phyloP scores from a whole-genome alignment of 2,113 vertebrate genomes.

The Acanthochromis polyacanthus region DNA sequence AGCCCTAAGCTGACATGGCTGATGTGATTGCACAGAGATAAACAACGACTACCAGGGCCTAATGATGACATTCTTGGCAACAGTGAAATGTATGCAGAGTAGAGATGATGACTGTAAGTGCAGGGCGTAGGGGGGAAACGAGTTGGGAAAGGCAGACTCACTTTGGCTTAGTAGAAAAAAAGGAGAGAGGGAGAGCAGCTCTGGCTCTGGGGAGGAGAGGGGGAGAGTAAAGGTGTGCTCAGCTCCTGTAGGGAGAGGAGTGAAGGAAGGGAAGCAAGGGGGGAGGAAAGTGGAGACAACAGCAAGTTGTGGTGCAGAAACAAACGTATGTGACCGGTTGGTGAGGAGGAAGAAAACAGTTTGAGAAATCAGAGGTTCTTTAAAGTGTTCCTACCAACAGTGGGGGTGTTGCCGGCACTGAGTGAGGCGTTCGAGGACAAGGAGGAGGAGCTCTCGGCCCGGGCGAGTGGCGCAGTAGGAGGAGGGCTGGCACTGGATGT shows the following conservation, averaged over 20 bases:
- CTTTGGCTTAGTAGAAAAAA: constrained; percentile 72
- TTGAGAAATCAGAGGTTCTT: constrained; percentile 1
- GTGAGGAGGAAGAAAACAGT: constrained; percentile 26
- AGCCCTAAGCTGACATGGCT: constrained; percentile 16
- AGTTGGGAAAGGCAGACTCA: constrained; percentile 67
- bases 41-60: neutral
- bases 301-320: constrained; percentile 34
- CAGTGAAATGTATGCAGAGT: constrained; percentile 1
- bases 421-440: constrained; percentile 95
- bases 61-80: constrained; percentile 17
- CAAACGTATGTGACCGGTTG: constrained; percentile 22
- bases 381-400: constrained; percentile 88
- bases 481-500: constrained; percentile 91
- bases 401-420: constrained; percentile 95
- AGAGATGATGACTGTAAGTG: neutral
- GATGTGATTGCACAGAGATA: constrained; percentile 14
- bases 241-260: constrained; percentile 63
- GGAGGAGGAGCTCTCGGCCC: constrained; percentile 96
- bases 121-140: neutral
- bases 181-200: constrained; percentile 70
- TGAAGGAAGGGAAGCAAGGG: constrained; percentile 31
- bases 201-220: constrained; percentile 68
- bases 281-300: constrained; percentile 2
- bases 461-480: constrained; percentile 91
- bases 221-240: constrained; percentile 51